A percentile compares a stretch with the other conserved stretches of the same genome.
Evolutionary conservation across 2,888 invertebrate genomes (phyloP).

Genomic region (Microctonus brassicae): DNA sequence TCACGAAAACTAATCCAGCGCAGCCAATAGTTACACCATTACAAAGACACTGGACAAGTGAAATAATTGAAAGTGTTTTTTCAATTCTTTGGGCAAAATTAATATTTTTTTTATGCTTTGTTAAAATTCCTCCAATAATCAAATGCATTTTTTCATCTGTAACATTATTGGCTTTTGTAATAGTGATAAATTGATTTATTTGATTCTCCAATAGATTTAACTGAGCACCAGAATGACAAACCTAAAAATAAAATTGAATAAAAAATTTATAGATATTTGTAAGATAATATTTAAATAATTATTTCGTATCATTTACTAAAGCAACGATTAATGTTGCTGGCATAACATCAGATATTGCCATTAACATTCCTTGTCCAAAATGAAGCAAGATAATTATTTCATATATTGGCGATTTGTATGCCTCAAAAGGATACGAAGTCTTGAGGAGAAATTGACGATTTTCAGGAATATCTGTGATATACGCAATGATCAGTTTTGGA

Average conservation of each 20-base stretch:
- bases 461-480: background rate
- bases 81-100: background rate
- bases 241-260: background rate
- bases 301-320: constrained; percentile 23
- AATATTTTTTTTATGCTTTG: background rate
- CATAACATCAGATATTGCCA: constrained; percentile 3
- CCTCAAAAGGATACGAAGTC: constrained; percentile 26
- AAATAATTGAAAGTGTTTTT: background rate
- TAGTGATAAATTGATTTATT: background rate
- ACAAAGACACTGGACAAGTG: background rate
- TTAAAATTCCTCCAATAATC: background rate
- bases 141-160: background rate
- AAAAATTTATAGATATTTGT: no score
- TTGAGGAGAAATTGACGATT: constrained; percentile 5
- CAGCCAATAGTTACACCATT: background rate
- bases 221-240: constrained; percentile 6
- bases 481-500: background rate
- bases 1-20: background rate
- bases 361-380: background rate
- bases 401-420: constrained; percentile 13
- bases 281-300: no score
- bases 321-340: constrained; percentile 28
- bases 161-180: background rate
- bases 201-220: background rate
- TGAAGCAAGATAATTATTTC: constrained; percentile 24